These are phyloP conservation scores for Hirtodrosophila confusa DNA, from an alignment of 2,888 invertebrate species.

Conservation along the genomic window DNA sequence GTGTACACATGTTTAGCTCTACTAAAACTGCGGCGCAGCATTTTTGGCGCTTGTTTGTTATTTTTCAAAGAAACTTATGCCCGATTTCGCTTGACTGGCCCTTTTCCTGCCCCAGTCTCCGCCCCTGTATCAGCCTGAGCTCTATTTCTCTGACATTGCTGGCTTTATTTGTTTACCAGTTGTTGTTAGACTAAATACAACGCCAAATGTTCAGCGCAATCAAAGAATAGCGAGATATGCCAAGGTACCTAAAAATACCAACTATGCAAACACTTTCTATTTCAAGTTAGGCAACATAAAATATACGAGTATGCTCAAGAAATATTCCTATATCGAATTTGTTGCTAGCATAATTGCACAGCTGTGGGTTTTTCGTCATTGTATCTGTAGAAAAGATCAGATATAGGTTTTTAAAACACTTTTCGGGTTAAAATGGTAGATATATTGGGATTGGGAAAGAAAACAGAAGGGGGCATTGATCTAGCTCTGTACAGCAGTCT, in stretches of 20 bases:
- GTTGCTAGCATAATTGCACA: no score
- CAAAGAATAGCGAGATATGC: no score
- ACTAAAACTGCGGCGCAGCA: constrained; percentile 5
- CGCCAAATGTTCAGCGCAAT: not conserved
- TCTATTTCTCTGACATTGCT: not conserved
- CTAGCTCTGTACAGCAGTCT: no score
- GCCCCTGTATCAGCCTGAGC: not conserved
- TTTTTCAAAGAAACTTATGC: constrained; percentile 24
- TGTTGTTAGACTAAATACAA: not conserved
- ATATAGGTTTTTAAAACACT: no score
- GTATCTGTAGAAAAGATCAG: no score
- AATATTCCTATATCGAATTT: no score
- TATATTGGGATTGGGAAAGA: no score
- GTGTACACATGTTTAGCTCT: not conserved
- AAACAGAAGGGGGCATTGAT: no score
- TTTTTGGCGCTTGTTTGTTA: constrained; percentile 35
- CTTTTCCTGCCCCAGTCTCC: not conserved
- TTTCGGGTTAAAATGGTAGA: no score
- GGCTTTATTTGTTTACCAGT: not conserved
- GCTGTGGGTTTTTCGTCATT: no score
- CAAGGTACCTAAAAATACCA: not conserved
- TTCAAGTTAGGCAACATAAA: no score
- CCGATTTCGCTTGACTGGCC: constrained; percentile 21
- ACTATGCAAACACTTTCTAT: constrained; percentile 3
- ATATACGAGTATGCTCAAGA: no score